Conservation (phyloP, 1,140 invertebrate species). For the Heliconius melpomene region DNA sequence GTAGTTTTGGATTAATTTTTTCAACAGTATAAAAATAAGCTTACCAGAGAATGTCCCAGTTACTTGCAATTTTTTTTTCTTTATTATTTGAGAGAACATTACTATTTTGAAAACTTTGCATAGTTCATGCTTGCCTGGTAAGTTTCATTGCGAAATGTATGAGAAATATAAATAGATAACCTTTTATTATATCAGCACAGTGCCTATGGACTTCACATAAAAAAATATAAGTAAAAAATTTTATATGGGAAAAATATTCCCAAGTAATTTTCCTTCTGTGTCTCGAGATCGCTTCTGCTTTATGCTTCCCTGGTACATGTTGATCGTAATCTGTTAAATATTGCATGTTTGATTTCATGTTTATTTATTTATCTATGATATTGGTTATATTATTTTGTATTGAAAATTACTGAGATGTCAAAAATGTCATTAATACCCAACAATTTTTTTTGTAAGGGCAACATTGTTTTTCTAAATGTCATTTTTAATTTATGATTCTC, state of each 20-base stretch:
- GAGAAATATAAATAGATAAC: no score
- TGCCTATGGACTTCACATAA: no score
- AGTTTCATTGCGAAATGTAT: no score
- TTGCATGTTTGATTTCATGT: not conserved
- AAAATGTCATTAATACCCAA: not conserved
- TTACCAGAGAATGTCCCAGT: no score
- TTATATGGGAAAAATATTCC: not conserved
- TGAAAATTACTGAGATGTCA: not conserved
- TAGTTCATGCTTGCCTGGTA: no score
- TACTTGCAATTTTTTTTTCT: no score
- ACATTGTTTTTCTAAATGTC: not conserved
- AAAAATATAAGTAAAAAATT: no score
- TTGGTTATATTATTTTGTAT: not conserved
- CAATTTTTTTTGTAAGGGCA: not conserved
- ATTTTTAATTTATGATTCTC: not conserved
- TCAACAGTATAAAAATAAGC: no score
- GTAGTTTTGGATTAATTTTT: no score
- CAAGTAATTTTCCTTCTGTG: not conserved
- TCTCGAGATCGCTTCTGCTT: slow-evolving; percentile 13
- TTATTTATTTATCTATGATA: not conserved
- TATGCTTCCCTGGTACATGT: slow-evolving; percentile 6
- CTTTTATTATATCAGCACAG: no score
- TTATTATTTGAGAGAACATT: no score
- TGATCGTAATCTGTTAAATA: not conserved
- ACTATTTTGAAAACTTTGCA: no score